phyloP scores from a whole-genome alignment of 2,888 invertebrate genomes.

The Julus scanicus region DNA sequence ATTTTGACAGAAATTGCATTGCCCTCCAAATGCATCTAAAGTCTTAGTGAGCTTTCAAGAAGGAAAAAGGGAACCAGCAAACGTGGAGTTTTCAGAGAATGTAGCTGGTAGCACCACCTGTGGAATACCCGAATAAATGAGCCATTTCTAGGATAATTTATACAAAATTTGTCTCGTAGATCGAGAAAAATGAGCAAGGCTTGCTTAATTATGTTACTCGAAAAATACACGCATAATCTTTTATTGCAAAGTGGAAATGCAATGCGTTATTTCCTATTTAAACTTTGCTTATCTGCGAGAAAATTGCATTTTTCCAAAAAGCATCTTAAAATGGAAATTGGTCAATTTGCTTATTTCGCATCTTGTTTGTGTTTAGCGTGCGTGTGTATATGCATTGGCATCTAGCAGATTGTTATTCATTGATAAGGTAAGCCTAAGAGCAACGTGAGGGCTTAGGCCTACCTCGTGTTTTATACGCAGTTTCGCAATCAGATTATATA shows the following conservation, averaged over 20 bases:
- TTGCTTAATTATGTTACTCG: neutral
- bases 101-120: too few relatives aligned
- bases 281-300: neutral
- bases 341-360: conserved; percentile 2
- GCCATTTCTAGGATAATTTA: neutral
- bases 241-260: neutral
- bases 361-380: neutral
- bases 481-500: conserved; percentile 1
- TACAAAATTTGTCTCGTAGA: neutral
- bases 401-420: neutral
- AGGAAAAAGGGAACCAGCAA: too few relatives aligned
- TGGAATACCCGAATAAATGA: too few relatives aligned
- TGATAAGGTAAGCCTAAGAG: neutral
- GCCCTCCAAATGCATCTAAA: too few relatives aligned
- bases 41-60: too few relatives aligned
- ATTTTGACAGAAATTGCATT: too few relatives aligned
- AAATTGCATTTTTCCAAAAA: conserved; percentile 14
- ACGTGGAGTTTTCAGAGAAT: too few relatives aligned
- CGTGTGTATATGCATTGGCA: neutral
- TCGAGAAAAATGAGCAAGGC: neutral
- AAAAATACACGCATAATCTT: neutral
- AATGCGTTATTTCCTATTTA: neutral
- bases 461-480: neutral
- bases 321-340: neutral
- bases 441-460: neutral